Percentiles rank a stretch among this genome's conserved stretches.
These are phyloP conservation scores for Coryphaenoides rupestris DNA, from an alignment of 2,113 vertebrate species.

Conservation along the genomic window DNA sequence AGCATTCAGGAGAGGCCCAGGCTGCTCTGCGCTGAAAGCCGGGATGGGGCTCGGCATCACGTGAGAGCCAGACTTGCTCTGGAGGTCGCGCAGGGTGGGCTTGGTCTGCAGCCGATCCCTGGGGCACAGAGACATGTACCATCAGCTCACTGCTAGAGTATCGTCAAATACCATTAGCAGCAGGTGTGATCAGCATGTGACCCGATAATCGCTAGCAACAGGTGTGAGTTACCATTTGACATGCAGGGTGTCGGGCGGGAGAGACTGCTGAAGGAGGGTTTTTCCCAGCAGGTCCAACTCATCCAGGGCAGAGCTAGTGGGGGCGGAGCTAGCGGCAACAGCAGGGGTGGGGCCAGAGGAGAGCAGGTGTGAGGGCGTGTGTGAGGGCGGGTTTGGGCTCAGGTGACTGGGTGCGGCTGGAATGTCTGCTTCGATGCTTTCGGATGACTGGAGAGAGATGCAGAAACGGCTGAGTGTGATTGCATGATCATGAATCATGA, in stretches of 20 bases:
- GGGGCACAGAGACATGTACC: background rate
- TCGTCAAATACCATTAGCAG: too few relatives aligned
- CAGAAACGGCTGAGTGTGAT: too few relatives aligned
- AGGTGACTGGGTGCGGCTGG: conserved; percentile 58
- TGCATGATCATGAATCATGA: too few relatives aligned
- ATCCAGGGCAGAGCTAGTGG: conserved; percentile 80
- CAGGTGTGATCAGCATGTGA: too few relatives aligned
- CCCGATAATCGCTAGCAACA: too few relatives aligned
- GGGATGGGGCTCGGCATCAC: conserved; percentile 32
- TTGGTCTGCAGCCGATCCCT: conserved; percentile 90
- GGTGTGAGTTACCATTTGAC: conserved; percentile 87
- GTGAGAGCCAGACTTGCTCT: conserved; percentile 75
- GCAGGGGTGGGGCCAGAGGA: conserved; percentile 45
- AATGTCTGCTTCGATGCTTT: conserved; percentile 74
- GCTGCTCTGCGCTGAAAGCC: conserved; percentile 54
- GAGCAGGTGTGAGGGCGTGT: conserved; percentile 39
- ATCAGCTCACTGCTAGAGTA: too few relatives aligned
- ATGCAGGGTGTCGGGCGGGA: conserved; percentile 90
- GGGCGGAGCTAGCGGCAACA: conserved; percentile 48
- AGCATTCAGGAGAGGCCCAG: conserved; percentile 29
- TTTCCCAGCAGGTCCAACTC: conserved; percentile 94
- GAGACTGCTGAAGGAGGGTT: conserved; percentile 89
- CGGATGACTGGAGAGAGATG: conserved; percentile 78
- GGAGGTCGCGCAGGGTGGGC: conserved; percentile 90
- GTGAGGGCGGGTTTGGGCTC: conserved; percentile 57